Evolutionary conservation across 1,140 invertebrate genomes (phyloP).

Genomic region (Drosophila subpulchrella): DNA sequence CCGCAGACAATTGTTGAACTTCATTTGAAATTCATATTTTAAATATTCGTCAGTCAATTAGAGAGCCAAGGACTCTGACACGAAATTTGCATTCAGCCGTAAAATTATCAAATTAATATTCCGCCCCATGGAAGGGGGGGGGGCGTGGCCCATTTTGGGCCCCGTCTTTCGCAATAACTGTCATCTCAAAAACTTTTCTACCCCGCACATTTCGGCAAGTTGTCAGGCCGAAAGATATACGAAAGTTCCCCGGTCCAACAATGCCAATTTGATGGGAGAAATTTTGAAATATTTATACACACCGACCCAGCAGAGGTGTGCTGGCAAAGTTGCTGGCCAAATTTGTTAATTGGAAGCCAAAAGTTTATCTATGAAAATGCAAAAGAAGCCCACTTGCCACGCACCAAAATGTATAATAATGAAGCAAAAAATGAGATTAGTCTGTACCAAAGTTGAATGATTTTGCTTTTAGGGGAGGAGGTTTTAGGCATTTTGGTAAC

Average conservation of each 20-base stretch:
- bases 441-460: constrained; percentile 17
- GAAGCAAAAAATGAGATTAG: constrained; percentile 37
- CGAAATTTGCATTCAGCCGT: constrained; percentile 78
- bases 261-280: constrained; percentile 70
- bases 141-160: constrained; percentile 5
- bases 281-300: constrained; percentile 61
- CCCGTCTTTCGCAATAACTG: constrained; percentile 61
- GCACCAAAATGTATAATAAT: constrained; percentile 39
- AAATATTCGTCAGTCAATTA: constrained; percentile 81
- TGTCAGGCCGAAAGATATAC: constrained; percentile 59
- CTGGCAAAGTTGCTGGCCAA: constrained; percentile 32
- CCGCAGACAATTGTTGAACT: constrained; percentile 46
- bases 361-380: constrained; percentile 56
- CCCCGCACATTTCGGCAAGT: constrained; percentile 70
- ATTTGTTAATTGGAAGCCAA: constrained; percentile 64
- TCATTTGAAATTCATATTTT: constrained; percentile 81
- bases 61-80: constrained; percentile 76
- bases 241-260: constrained; percentile 57
- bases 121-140: constrained; percentile 34
- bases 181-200: constrained; percentile 54
- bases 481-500: background rate
- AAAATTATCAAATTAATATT: constrained; percentile 82
- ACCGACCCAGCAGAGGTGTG: constrained; percentile 25
- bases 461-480: background rate
- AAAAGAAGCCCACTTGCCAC: constrained; percentile 21